Percentiles rank a stretch among this genome's conserved stretches.
These are phyloP conservation scores for Pseudococcus viburni DNA, from an alignment of 2,888 invertebrate species.

Conservation along the genomic window DNA sequence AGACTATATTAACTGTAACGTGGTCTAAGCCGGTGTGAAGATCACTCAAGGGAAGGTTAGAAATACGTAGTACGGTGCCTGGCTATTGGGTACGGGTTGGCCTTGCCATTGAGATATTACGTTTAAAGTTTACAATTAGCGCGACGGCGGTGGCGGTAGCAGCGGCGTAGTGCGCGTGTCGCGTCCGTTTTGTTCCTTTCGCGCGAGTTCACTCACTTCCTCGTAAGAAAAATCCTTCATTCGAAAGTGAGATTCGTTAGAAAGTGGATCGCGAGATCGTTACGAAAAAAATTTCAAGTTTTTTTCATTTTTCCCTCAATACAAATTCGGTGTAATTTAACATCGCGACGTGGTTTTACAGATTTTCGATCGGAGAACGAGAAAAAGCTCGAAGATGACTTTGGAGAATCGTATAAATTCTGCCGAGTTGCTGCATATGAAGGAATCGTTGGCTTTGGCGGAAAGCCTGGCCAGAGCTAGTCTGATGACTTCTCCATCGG, in stretches of 20 bases:
- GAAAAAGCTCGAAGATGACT: neutral
- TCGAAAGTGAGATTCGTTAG: constrained; percentile 60
- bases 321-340: constrained; percentile 5
- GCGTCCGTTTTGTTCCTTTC: constrained; percentile 60
- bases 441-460: constrained; percentile 74
- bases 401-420: constrained; percentile 35
- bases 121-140: constrained; percentile 61
- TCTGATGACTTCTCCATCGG: constrained; percentile 76
- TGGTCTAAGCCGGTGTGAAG: constrained; percentile 39
- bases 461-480: constrained; percentile 76
- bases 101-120: constrained; percentile 66
- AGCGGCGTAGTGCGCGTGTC: constrained; percentile 60
- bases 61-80: constrained; percentile 37
- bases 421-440: constrained; percentile 67
- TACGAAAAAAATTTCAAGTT: neutral
- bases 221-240: constrained; percentile 58
- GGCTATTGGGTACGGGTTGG: constrained; percentile 61
- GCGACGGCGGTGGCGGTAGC: constrained; percentile 19
- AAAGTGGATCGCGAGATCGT: constrained; percentile 45
- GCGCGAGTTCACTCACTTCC: constrained; percentile 65
- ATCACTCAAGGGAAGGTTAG: constrained; percentile 57
- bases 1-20: constrained; percentile 39
- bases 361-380: neutral
- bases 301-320: neutral
- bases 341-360: neutral